Base-by-base conservation (phyloP, 2,888 invertebrate species). In the Hyles lineata region DNA sequence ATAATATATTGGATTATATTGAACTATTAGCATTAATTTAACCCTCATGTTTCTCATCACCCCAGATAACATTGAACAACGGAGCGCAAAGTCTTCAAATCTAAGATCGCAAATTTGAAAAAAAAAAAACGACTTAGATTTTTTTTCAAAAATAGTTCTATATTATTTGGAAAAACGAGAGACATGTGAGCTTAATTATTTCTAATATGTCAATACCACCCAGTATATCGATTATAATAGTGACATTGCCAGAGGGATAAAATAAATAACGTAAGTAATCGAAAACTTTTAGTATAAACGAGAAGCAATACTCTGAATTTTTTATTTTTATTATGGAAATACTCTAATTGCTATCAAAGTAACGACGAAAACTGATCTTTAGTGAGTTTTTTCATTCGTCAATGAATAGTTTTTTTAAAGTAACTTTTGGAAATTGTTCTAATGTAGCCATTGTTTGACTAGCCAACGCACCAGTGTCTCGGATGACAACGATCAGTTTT, bases 301-400 rank as follows among this genome's bases (percentile, higher is more conserved):
- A 93, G 89, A 94, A 94, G 94, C 94, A 94, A 94, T 94, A 94
- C 93, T 94, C 94, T 90, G 89, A 90, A 90, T 91, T 91, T 90
- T 89, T 91, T 88, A 89, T 93, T 92, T 91, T 92, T 92, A 90
- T 85, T 91, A 90, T 86, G 80, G 84, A 89, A 92, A 93, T 93
- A 93, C 92, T 93, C 91, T 90, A 83, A 87, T 82, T 84, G 82
- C 83, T 84, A 82, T 83, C 67, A 67, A 85, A 83, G 84, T 81
- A 80, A 87, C 88, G 86, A 85, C 82, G 83, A 82, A 81, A 84
- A 86, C 84, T 87, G 82, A 43, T 71, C 29, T 50, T 70, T 50
- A 32, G 29, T 70, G n/a, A 70, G 11, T 58, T 11, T 43, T 29
- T 62, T 67, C 43, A 50, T 67, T 67, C 43, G 21, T 55, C 43